A percentile compares a stretch with the other conserved stretches of the same genome.
Evolutionary conservation across 2,113 vertebrate species (phyloP).

Genomic region (Martes martes): DNA sequence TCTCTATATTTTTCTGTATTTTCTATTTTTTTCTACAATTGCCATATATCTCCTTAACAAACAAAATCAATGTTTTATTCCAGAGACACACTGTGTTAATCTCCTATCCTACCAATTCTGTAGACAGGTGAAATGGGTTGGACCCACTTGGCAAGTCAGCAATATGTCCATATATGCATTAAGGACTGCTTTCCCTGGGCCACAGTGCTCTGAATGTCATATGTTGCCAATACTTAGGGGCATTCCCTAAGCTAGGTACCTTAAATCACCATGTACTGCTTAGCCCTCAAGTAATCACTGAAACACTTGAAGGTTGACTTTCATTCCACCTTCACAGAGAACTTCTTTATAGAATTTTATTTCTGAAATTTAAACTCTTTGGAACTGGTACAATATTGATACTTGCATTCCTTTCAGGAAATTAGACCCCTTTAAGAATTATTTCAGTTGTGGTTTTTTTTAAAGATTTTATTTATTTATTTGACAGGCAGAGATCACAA

Average conservation of each 20-base stretch:
- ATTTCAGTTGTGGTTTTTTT: too few relatives aligned
- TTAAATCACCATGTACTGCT: background rate
- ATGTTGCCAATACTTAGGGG: background rate
- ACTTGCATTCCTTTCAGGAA: background rate
- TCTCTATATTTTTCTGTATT: background rate
- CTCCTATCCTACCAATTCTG: background rate
- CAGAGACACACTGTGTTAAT: background rate
- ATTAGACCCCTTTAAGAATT: background rate
- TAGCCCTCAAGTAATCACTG: background rate
- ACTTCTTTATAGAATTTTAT: background rate
- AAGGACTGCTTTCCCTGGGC: background rate
- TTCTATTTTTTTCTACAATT: background rate
- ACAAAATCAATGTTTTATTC: background rate
- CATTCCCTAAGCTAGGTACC: too few relatives aligned
- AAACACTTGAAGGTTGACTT: background rate
- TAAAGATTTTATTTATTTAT: too few relatives aligned
- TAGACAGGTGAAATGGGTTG: background rate
- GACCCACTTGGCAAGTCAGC: background rate
- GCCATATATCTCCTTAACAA: background rate
- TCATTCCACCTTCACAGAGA: background rate
- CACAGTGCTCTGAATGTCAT: background rate
- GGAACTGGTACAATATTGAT: background rate
- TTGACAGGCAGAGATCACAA: too few relatives aligned
- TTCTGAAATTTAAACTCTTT: background rate
- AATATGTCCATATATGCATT: background rate